Evolutionary conservation across 2,888 invertebrate species (phyloP), one percentile per base, ranked within the genome.

Genomic region (Chrysina gloriosa): DNA sequence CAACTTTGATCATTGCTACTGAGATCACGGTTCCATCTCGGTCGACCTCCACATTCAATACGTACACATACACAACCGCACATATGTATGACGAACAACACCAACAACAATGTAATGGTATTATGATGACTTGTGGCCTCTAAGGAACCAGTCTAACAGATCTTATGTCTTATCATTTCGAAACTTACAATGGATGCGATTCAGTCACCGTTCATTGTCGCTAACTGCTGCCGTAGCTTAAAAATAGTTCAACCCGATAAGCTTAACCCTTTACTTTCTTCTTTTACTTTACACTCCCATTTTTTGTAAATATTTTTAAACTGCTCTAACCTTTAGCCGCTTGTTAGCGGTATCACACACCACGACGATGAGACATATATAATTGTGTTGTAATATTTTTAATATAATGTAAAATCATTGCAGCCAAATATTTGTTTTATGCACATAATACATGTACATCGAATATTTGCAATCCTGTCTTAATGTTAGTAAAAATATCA

Each of bases 71-170:
- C 27, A 61, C 58, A 42, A 42, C 25, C 58, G 42, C 45, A 61
- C 58, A 42, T 42, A 61, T 42, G 27, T 42, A 42, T 29, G 58
- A 21, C 16, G 42, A 61, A 61, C 39, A 42, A 65, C 65, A 52
- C 39, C 50, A 50, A 65, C 77, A 78, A 79, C 79, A 79, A 79
- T 80, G 78, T 80, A 78, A 78, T 79, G 78, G 78, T 78, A 77
- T 78, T 78, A 77, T 75, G 75, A 78, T 78, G 78, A 79, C 75
- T 79, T 79, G 79, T 78, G 77, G 73, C 75, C 72, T 69, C 71
- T 70, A 69, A 68, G 68, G 70, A 70, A 69, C 65, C 69, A 69
- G 65, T 68, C 69, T 68, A 71, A 71, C 71, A 71, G 71, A 71
- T 71, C 71, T 71, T 63, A 71, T 68, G 69, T 71, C 70, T 71